Evolutionary conservation across 2,113 vertebrate genomes (phyloP), one percentile per base, ranked within the genome.

Genomic region (Varanus salvator): DNA sequence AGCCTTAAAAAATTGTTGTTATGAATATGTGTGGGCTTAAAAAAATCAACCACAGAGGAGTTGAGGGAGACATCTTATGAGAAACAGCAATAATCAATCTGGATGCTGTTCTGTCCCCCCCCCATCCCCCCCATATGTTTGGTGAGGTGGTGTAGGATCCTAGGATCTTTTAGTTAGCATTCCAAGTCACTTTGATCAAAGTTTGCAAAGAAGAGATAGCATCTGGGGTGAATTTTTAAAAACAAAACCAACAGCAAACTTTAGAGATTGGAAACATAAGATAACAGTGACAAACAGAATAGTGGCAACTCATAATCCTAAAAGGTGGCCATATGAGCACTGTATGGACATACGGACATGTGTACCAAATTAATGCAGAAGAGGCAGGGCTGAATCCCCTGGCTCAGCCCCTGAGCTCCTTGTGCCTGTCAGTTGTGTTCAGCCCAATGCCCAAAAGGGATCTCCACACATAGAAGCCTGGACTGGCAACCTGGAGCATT

Each of bases 1-100:
- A 3, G 92, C 85, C 83, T 92, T 76, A 88, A 80, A 72, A 27
- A 34, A 25, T 92, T 44, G 91, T 92, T 84, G 27, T 90, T 78
- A 34, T 76, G 92, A 86, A 88, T 76, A 89, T 82, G 71, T 57
- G 50, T 11, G 90, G 77, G 0, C 14, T 52, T 8, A 77, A 74
- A n/a, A 27, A 84, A 78, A 68, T 15, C 68, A 34, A 89, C 50
- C 54, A 77, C 54, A 2, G 87, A 71, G 90, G 44, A 3, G 0
- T 0, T 78, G 86, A 91, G 89, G 83, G 68, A 72, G 3, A 34
- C 29, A n/a, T 19, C 23, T 86, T 85, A 68, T n/a, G 7, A 78
- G 25, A 88, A 84, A 76, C 66, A 54, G 69, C 82, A 75, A 72
- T 85, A 27, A n/a, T 31, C 25, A 84, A 88, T 92, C 90, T 83